phyloP scores from a whole-genome alignment of 2,797 vertebrate genomes.

The Callimico goeldii region DNA sequence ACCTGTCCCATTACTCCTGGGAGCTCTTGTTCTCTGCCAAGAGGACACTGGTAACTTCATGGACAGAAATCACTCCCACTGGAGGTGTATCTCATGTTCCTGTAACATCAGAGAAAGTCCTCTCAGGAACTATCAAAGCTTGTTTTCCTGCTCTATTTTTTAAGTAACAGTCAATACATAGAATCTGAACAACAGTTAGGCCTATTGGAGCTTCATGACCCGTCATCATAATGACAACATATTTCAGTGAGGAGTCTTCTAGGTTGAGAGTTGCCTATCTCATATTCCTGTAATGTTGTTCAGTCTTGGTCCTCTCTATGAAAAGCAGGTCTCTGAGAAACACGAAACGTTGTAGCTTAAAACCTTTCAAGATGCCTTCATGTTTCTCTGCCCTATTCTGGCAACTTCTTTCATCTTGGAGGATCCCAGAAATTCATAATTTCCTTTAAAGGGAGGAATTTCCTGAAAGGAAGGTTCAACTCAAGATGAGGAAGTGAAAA shows the following conservation, averaged over 20 bases:
- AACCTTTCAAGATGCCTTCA: not conserved
- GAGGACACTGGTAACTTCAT: not conserved
- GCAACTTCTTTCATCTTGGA: not conserved
- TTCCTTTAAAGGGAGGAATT: not conserved
- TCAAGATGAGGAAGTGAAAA: not conserved
- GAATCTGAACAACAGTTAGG: not conserved
- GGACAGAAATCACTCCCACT: not conserved
- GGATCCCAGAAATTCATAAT: not conserved
- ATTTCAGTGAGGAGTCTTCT: not conserved
- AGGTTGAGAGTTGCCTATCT: not conserved
- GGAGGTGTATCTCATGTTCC: not conserved
- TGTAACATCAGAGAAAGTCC: not conserved
- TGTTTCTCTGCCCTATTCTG: not conserved
- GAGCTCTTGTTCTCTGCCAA: not conserved
- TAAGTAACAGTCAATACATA: not conserved
- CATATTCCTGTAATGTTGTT: not conserved
- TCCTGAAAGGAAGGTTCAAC: not conserved
- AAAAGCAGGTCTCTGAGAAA: not conserved
- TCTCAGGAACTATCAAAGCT: not conserved
- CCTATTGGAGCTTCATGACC: not conserved
- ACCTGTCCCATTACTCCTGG: not conserved
- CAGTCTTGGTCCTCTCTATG: not conserved
- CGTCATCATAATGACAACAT: not conserved
- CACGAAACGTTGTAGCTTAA: not conserved
- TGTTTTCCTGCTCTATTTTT: not conserved